phyloP scores from a whole-genome alignment of 2,888 invertebrate genomes.

The Epistrophe eligans region DNA sequence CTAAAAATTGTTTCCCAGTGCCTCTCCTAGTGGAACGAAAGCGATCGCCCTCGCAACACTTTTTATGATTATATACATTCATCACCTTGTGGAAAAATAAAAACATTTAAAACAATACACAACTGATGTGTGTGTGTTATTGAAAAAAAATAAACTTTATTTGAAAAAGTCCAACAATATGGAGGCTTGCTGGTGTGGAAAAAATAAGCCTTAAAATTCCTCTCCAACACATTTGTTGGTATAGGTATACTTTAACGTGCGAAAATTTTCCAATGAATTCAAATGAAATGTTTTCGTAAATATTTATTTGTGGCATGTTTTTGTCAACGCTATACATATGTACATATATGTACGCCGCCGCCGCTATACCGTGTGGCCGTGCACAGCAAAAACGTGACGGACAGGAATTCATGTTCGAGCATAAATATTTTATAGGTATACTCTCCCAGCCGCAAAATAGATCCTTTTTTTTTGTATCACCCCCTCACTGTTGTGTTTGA shows the following conservation, averaged over 20 bases:
- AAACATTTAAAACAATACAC: not conserved
- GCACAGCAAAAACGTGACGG: conserved; percentile 40
- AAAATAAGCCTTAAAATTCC: not conserved
- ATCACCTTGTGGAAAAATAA: conserved; percentile 6
- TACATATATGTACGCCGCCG: not conserved
- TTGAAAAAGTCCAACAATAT: not conserved
- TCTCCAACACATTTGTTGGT: not conserved
- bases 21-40: no score
- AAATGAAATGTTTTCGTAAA: conserved; percentile 45
- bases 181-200: not conserved
- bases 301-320: conserved; percentile 64
- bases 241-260: conserved; percentile 33
- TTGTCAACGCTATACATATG: not conserved
- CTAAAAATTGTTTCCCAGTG: no score
- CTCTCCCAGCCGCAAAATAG: conserved; percentile 42
- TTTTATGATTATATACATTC: not conserved
- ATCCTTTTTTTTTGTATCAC: not conserved
- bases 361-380: not conserved
- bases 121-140: not conserved
- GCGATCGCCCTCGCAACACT: no score
- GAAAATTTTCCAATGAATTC: conserved; percentile 52
- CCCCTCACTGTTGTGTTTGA: not conserved
- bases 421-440: conserved; percentile 59
- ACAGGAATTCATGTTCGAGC: conserved; percentile 34
- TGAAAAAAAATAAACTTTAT: conserved; percentile 9